Base-by-base conservation (phyloP, 1,140 invertebrate species). In the Argopecten irradians region DNA sequence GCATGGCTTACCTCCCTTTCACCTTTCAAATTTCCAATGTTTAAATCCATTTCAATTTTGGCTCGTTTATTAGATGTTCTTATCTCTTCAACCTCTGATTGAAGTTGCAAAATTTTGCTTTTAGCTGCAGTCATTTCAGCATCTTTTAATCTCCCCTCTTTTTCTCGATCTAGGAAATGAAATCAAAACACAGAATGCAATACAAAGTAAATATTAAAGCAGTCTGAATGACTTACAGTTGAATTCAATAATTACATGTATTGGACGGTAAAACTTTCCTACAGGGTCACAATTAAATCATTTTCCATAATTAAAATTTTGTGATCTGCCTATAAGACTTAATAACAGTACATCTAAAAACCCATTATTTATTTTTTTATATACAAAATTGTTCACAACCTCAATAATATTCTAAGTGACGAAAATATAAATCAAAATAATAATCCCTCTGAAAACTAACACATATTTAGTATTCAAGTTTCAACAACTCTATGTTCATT, bases 81-180 rank as follows among this genome's bases (percentile, higher is more conserved):
- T 7, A 92, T 39, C 3, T 82, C 84, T 22, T 46, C 14, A 28
- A 93, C 43, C 55, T 92, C 87, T 13, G 87, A 46, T 84, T 94
- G 85, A 0, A 93, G 86, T 35, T 90, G 84, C 35, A 89, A 85
- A 34, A 94, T 92, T 43, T 92, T 43, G 83, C 88, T 91, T 83
- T 91, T 92, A 43, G 92, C 92, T 84, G 89, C 88, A 33, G 92
- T 88, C 19, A 92, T 87, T 86, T 93, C 93, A 34, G 91, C 89
- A 71, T 92, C 90, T 89, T 90, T 91, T 39, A 87, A 41, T 55
- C 92, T 90, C 28, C 86, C 55, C 13, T 88, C 90, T 55, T 90
- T 93, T 83, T 94, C 92, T 86, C 92, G 92, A n/a, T 92, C 93
- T 94, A 85, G 28, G 91, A 91, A 83, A 87, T 43, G 83, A 82